Evolutionary conservation across 2,113 vertebrate genomes (phyloP).

Genomic region (Hirundichthys speculiger): DNA sequence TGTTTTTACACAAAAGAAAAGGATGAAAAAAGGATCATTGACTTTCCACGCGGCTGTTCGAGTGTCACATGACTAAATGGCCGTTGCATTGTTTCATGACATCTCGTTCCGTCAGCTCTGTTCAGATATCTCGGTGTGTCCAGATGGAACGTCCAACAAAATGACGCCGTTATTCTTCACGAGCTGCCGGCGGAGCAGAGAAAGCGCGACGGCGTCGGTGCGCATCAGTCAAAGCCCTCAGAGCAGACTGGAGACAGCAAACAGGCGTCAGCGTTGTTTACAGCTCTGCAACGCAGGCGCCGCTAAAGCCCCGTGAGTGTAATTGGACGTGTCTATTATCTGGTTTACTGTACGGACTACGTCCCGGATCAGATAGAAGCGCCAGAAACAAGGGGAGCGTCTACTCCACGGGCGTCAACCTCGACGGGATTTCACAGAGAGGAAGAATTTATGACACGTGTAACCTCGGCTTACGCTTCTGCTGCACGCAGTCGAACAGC

Average conservation of each 20-base stretch:
- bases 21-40: no score
- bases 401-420: slow-evolving; percentile 6
- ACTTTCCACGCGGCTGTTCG: no score
- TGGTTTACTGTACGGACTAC: slow-evolving; percentile 34
- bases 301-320: slow-evolving; percentile 36
- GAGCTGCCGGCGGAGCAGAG: slow-evolving; percentile 23
- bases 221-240: slow-evolving; percentile 33
- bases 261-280: slow-evolving; percentile 46
- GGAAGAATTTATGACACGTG: slow-evolving; percentile 49
- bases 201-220: slow-evolving; percentile 15
- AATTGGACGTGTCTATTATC: slow-evolving; percentile 56
- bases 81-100: not conserved
- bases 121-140: not conserved
- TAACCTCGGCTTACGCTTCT: slow-evolving; percentile 61
- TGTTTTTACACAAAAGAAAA: no score
- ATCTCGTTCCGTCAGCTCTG: not conserved
- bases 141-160: slow-evolving; percentile 9
- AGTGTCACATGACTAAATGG: no score
- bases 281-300: slow-evolving; percentile 34
- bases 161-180: slow-evolving; percentile 16
- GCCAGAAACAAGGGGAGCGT: not conserved
- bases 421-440: slow-evolving; percentile 41
- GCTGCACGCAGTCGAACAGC: slow-evolving; percentile 55
- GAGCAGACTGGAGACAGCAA: slow-evolving; percentile 24
- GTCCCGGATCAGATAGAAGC: not conserved